phyloP scores from a whole-genome alignment of 2,797 vertebrate genomes.

The Neopelma chrysocephalum region DNA sequence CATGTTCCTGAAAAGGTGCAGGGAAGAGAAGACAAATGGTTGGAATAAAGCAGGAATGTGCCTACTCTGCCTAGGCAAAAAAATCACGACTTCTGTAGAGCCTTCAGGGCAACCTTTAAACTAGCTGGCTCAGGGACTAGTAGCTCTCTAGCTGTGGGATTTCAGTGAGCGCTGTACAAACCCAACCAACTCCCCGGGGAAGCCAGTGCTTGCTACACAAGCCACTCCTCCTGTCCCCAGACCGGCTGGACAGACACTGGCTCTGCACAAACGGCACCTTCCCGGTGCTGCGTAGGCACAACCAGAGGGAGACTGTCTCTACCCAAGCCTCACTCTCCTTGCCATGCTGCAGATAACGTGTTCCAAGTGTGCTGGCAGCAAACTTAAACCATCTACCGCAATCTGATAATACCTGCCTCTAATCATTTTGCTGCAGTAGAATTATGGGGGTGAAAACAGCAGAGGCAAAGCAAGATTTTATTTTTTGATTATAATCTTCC shows the following conservation, averaged over 20 bases:
- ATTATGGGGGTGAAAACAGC: not conserved
- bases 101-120: constrained; percentile 4
- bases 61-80: constrained; percentile 1
- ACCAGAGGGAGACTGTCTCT: not conserved
- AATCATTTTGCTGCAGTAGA: not conserved
- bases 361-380: not conserved
- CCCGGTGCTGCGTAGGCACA: not conserved
- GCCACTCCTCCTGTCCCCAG: not conserved
- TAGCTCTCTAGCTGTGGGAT: not conserved
- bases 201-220: not conserved
- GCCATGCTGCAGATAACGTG: not conserved
- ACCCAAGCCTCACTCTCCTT: not conserved
- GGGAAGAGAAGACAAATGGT: constrained; percentile 21
- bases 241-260: accelerated
- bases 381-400: not conserved
- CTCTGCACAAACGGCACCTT: not conserved
- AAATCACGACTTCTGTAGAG: not conserved
- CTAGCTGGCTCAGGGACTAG: not conserved
- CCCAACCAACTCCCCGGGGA: not conserved
- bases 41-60: constrained; percentile 17
- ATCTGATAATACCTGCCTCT: not conserved
- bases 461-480: not conserved
- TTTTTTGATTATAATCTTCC: not conserved
- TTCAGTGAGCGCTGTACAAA: not conserved
- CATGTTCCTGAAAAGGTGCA: constrained; percentile 42